Conservation (phyloP, 2,888 invertebrate genomes). For the Polyommatus icarus region DNA sequence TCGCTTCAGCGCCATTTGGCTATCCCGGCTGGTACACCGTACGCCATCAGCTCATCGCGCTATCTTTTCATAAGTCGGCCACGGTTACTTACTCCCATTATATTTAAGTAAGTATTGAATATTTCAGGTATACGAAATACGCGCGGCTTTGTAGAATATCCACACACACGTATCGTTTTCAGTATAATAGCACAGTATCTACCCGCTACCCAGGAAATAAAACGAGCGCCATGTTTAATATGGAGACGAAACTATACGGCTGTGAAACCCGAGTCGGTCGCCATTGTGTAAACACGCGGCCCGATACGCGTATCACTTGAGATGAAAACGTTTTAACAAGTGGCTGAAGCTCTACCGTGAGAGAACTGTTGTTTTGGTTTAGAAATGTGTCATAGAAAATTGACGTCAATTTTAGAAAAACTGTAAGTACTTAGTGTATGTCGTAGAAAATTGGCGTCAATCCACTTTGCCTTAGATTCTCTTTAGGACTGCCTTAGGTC, state of each 20-base stretch:
- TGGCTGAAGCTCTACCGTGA: not conserved
- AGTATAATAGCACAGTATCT: not conserved
- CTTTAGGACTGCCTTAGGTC: too few relatives aligned
- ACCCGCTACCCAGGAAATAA: not conserved
- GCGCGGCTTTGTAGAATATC: not conserved
- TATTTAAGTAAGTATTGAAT: too few relatives aligned
- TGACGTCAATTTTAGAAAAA: too few relatives aligned
- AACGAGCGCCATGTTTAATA: conserved; percentile 2
- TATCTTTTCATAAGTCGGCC: too few relatives aligned
- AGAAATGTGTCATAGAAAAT: not conserved
- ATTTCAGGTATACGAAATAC: too few relatives aligned
- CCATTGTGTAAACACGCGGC: not conserved
- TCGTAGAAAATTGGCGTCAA: too few relatives aligned
- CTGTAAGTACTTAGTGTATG: too few relatives aligned
- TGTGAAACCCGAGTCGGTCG: conserved; percentile 7
- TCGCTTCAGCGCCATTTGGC: too few relatives aligned
- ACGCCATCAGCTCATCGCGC: too few relatives aligned
- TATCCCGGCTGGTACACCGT: too few relatives aligned
- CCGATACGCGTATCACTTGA: conserved; percentile 21
- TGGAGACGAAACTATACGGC: conserved; percentile 18
- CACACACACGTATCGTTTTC: not conserved
- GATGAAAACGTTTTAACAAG: not conserved
- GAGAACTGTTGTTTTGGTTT: not conserved
- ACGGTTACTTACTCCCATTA: too few relatives aligned
- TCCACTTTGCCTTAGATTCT: too few relatives aligned